Percentiles rank a stretch among this genome's conserved stretches.
Evolutionary conservation across 2,113 vertebrate species (phyloP).

Genomic region (Archocentrus centrarchus): DNA sequence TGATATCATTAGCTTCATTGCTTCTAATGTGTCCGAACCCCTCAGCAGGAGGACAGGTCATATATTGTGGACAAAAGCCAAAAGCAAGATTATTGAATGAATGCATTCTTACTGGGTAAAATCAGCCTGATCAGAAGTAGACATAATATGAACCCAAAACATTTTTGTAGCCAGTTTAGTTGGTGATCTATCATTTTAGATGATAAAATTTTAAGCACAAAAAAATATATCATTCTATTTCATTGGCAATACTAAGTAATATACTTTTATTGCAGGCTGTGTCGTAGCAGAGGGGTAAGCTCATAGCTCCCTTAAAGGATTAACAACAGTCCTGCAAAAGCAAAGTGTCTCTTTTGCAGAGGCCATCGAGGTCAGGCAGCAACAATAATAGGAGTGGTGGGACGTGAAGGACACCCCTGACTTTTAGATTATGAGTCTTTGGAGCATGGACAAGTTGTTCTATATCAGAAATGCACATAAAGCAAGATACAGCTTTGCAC

Average conservation of each 20-base stretch:
- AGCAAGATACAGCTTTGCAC: neutral
- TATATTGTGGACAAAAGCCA: slow-evolving; percentile 85
- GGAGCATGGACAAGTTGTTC: slow-evolving; percentile 27
- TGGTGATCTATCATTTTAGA: neutral
- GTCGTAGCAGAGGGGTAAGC: slow-evolving; percentile 51
- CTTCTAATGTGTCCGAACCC: slow-evolving; percentile 95
- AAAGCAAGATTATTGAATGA: slow-evolving; percentile 58
- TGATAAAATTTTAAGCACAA: neutral
- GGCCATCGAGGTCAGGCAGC: slow-evolving; percentile 47
- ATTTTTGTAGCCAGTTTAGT: neutral
- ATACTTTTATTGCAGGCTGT: slow-evolving; percentile 38
- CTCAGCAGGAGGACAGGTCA: slow-evolving; percentile 84
- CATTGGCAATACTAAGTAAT: neutral
- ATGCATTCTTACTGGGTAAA: slow-evolving; percentile 31
- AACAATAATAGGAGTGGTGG: slow-evolving; percentile 62
- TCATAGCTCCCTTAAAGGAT: slow-evolving; percentile 61
- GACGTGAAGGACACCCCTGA: slow-evolving; percentile 49
- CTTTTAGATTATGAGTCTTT: slow-evolving; percentile 53
- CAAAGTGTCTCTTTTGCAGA: slow-evolving; percentile 59
- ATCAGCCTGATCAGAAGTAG: slow-evolving; percentile 16
- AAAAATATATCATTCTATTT: neutral
- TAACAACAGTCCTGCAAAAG: slow-evolving; percentile 58
- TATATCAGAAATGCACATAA: neutral
- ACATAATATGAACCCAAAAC: neutral
- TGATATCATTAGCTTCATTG: slow-evolving; percentile 99